Evolutionary conservation across 2,888 invertebrate species (phyloP).

Genomic region (Chymomyza procnemis): DNA sequence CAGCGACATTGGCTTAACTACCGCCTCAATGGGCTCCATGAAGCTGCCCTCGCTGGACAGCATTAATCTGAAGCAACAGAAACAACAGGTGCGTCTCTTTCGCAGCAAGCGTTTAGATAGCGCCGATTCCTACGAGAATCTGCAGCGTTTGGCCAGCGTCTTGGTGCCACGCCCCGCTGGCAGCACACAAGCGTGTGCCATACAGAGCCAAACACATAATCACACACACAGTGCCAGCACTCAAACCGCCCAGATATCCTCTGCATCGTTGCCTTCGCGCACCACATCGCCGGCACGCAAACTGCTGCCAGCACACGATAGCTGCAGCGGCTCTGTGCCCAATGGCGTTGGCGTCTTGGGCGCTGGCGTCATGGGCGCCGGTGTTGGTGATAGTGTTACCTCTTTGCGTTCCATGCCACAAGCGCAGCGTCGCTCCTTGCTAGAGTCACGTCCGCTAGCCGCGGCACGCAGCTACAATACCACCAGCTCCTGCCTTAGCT

Average conservation of each 20-base stretch:
- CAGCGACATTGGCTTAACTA: constrained; percentile 77
- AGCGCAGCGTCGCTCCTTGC: constrained; percentile 35
- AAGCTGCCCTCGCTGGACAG: constrained; percentile 79
- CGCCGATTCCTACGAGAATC: constrained; percentile 77
- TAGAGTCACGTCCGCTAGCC: constrained; percentile 46
- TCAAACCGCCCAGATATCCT: constrained; percentile 47
- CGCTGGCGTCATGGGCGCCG: not conserved
- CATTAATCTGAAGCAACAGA: constrained; percentile 73
- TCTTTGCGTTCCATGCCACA: constrained; percentile 58
- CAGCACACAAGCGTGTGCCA: constrained; percentile 31
- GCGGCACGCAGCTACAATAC: constrained; percentile 58
- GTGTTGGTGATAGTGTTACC: constrained; percentile 49
- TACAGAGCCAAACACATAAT: constrained; percentile 16
- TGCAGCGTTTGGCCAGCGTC: constrained; percentile 76
- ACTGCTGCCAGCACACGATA: constrained; percentile 19
- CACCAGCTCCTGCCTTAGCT: constrained; percentile 69
- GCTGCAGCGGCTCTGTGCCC: constrained; percentile 44
- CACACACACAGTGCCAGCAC: constrained; percentile 34
- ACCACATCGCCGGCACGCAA: constrained; percentile 62
- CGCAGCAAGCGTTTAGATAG: constrained; percentile 72
- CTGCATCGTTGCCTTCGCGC: constrained; percentile 63
- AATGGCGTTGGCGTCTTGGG: constrained; percentile 36
- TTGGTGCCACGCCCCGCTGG: constrained; percentile 61
- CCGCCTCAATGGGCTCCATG: constrained; percentile 78
- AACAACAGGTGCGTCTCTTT: constrained; percentile 76